phyloP scores from a whole-genome alignment of 2,888 invertebrate genomes.

The Ochropleura leucogaster region DNA sequence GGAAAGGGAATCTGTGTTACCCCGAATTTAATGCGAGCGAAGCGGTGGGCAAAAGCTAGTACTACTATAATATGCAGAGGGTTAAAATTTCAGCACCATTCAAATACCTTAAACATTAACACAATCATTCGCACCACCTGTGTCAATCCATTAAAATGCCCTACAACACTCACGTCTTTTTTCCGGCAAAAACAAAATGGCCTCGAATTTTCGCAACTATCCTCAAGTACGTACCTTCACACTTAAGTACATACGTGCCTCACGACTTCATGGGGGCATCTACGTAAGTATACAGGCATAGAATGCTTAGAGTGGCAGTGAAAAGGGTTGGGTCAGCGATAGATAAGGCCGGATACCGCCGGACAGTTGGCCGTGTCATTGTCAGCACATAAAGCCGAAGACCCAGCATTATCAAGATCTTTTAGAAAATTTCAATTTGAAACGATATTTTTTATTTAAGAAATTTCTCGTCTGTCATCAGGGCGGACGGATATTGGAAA shows the following conservation, averaged over 20 bases:
- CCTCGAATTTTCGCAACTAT: slow-evolving; percentile 36
- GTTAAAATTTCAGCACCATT: not conserved
- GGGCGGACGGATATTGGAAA: slow-evolving; percentile 52
- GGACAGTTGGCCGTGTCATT: slow-evolving; percentile 85
- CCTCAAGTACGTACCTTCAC: slow-evolving; percentile 22
- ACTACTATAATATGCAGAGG: no score
- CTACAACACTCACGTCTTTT: not conserved
- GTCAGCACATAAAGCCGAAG: slow-evolving; percentile 83
- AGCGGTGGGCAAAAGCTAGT: no score
- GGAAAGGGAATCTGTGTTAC: no score
- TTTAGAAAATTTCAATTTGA: slow-evolving; percentile 83
- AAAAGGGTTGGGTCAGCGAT: slow-evolving; percentile 86
- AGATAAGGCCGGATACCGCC: slow-evolving; percentile 78
- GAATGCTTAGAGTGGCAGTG: slow-evolving; percentile 78
- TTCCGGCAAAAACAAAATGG: slow-evolving; percentile 9
- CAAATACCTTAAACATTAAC: not conserved
- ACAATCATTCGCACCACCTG: not conserved
- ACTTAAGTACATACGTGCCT: slow-evolving; percentile 59
- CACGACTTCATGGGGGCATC: slow-evolving; percentile 69
- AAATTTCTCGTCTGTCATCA: slow-evolving; percentile 53
- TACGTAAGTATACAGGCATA: slow-evolving; percentile 70
- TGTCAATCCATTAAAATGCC: slow-evolving; percentile 16
- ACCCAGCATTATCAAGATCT: slow-evolving; percentile 82
- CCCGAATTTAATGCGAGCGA: no score
- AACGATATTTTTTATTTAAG: slow-evolving; percentile 70